phyloP scores from a whole-genome alignment of 1,140 invertebrate species.

The Pentalonia nigronervosa region DNA sequence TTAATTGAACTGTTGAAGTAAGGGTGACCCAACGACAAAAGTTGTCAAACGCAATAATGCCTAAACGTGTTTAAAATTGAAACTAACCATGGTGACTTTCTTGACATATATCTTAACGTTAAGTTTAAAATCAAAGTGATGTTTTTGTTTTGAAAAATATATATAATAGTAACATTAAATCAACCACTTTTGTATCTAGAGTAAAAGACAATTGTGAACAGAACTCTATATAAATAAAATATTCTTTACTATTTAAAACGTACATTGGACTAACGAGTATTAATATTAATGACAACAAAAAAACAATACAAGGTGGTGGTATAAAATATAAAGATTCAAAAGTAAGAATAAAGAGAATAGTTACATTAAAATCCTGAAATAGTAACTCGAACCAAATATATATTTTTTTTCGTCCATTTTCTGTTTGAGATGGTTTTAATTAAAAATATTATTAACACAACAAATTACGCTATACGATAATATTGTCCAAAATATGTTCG shows the following conservation, averaged over 20 bases:
- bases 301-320: neutral
- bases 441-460: too few relatives aligned
- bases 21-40: neutral
- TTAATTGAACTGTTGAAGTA: neutral
- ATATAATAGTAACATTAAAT: neutral
- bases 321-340: neutral
- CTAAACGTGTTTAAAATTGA: neutral
- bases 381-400: too few relatives aligned
- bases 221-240: neutral
- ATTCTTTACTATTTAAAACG: neutral
- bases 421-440: too few relatives aligned
- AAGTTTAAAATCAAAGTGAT: constrained; percentile 24
- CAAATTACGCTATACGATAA: too few relatives aligned
- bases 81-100: neutral
- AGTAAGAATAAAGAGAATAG: too few relatives aligned
- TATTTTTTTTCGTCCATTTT: too few relatives aligned
- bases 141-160: neutral
- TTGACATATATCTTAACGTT: neutral
- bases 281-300: neutral
- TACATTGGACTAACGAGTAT: neutral
- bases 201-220: neutral
- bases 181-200: neutral
- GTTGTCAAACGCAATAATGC: neutral
- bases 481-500: too few relatives aligned
- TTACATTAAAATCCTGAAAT: too few relatives aligned